A percentile compares a stretch with the other conserved stretches of the same genome.
Evolutionary conservation across 2,797 vertebrate species (phyloP).

Genomic region (Clarias fuscus): DNA sequence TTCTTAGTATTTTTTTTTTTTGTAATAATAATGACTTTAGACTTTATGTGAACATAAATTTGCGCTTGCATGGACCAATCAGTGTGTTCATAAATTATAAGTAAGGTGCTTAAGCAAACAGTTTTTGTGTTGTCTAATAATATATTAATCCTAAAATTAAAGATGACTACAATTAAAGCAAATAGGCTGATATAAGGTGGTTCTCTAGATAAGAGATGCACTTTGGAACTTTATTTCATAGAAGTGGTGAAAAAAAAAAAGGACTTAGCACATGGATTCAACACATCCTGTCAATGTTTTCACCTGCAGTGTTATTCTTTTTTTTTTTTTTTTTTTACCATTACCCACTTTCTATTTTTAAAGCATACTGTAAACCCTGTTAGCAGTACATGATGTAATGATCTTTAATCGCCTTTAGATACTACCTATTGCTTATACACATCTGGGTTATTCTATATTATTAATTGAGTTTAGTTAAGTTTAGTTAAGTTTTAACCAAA

Average conservation of each 20-base stretch:
- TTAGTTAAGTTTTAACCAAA: background rate
- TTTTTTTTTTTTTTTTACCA: background rate
- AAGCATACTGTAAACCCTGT: background rate
- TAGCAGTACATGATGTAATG: background rate
- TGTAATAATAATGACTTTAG: too few species aligned
- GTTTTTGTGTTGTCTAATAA: background rate
- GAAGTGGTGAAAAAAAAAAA: background rate
- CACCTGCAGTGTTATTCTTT: too few species aligned
- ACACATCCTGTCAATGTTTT: constrained; percentile 3
- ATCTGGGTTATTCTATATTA: background rate
- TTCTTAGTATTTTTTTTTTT: too few species aligned
- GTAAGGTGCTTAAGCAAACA: background rate
- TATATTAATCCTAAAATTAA: background rate
- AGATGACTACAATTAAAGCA: background rate
- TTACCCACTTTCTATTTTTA: background rate
- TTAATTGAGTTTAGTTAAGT: background rate
- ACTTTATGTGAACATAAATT: background rate
- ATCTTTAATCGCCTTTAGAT: background rate
- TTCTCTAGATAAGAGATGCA: background rate
- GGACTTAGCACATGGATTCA: background rate
- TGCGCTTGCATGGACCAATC: background rate
- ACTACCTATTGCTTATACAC: background rate
- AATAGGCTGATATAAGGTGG: background rate
- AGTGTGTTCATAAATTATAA: background rate
- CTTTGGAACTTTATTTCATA: background rate